Evolutionary conservation across 2,113 vertebrate genomes (phyloP), one percentile per base, ranked within the genome.

Genomic region (Saguinus imperator): DNA sequence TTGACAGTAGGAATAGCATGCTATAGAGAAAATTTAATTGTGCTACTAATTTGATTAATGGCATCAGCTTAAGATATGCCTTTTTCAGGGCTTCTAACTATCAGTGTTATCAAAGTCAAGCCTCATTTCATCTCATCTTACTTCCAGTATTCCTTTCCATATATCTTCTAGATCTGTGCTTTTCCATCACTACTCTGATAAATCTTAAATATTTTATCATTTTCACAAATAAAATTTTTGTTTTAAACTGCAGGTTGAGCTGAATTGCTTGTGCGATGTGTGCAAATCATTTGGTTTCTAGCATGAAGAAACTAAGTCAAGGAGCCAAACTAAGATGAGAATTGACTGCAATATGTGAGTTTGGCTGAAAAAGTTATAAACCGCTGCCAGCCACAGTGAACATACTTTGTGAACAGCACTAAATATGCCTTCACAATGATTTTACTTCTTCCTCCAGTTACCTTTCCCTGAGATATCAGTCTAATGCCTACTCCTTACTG

Each of bases 111-210:
- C 18, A 77, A 48, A 4, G 50, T 76, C 43, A 68, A 90, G 55
- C 13, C 1, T 4, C 18, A 76, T 16, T 1, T 32, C 6, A 4
- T 0, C 7, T 1, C 1, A 43, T 23, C 4, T 37, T 23, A 48
- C 43, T 84, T 40, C 21, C 4, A 90, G 32, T 57, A 58, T 64
- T n/a, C 3, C 23, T 93, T 93, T 87, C 29, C 6, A 45, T 1
- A 66, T 29, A 18, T 12, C 77, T 58, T 58, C 27, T 58, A 61
- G 6, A 20, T 52, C n/a, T 88, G 5, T n/a, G 8, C 0, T 25
- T 72, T 68, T 70, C 64, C 40, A 85, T 70, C 32, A 29, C 17
- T 58, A 55, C 4, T 84, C 18, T 77, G 50, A 76, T 40, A 40
- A 40, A 40, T 40, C 37, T 40, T 40, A 40, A 40, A 40, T 90